Evolutionary conservation across 1,140 invertebrate species (phyloP).

Genomic region (Anastrepha ludens): DNA sequence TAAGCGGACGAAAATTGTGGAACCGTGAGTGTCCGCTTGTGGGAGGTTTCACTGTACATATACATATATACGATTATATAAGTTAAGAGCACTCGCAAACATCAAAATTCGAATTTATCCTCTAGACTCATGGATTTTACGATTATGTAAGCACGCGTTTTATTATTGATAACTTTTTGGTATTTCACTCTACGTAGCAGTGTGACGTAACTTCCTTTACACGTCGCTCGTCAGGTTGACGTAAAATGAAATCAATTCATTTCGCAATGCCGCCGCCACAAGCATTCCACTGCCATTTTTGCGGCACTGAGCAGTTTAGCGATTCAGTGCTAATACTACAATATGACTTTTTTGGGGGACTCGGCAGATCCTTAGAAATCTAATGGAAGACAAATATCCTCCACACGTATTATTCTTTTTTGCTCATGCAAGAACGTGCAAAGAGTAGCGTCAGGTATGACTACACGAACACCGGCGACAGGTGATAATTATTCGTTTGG

Average conservation of each 20-base stretch:
- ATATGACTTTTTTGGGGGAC: too few species aligned
- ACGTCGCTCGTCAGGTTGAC: too few species aligned
- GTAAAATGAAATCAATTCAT: not conserved
- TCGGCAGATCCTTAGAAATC: not conserved
- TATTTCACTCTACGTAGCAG: not conserved
- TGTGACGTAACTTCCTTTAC: not conserved
- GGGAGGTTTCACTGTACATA: too few species aligned
- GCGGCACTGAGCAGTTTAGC: not conserved
- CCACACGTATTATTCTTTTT: not conserved
- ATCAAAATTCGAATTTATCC: too few species aligned
- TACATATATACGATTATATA: too few species aligned
- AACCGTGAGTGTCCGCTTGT: too few species aligned
- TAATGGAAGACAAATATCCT: not conserved
- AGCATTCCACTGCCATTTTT: too few species aligned
- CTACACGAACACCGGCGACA: not conserved
- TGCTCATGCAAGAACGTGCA: not conserved
- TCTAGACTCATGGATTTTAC: slow-evolving; percentile 55
- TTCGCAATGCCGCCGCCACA: not conserved
- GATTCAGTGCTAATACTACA: not conserved
- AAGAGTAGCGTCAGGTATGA: not conserved
- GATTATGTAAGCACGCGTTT: slow-evolving; percentile 68
- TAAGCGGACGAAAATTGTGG: too few species aligned
- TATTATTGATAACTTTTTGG: slow-evolving; percentile 58
- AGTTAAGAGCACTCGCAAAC: too few species aligned
- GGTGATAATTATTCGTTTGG: slow-evolving; percentile 56